phyloP scores from a whole-genome alignment of 2,888 invertebrate species.

The Spialia ferax region DNA sequence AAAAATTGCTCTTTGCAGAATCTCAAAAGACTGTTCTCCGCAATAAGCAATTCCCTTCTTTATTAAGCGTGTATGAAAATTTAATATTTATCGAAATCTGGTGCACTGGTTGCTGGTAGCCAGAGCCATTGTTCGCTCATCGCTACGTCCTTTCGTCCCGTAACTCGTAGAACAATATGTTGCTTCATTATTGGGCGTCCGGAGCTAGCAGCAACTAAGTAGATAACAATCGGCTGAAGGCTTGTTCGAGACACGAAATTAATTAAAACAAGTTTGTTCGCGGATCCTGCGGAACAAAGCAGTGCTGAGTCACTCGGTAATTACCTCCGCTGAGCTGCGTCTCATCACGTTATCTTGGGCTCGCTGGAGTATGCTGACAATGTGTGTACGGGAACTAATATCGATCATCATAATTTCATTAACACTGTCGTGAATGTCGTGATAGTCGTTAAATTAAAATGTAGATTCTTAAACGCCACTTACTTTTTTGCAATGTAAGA shows the following conservation, averaged over 20 bases:
- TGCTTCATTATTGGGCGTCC: slow-evolving; percentile 80
- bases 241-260: slow-evolving; percentile 87
- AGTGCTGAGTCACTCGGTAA: slow-evolving; percentile 85
- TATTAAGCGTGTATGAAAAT: background rate
- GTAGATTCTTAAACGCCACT: background rate
- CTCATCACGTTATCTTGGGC: slow-evolving; percentile 75
- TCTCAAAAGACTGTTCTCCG: too few species aligned
- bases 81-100: background rate
- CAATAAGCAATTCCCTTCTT: background rate
- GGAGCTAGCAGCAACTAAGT: slow-evolving; percentile 84
- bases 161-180: slow-evolving; percentile 69
- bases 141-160: slow-evolving; percentile 46
- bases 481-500: background rate
- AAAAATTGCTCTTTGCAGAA: too few species aligned
- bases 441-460: background rate
- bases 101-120: background rate
- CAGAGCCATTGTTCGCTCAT: slow-evolving; percentile 44
- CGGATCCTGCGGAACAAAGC: slow-evolving; percentile 85
- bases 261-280: slow-evolving; percentile 87
- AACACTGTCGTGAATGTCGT: background rate
- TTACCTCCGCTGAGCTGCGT: slow-evolving; percentile 76
- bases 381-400: slow-evolving; percentile 25
- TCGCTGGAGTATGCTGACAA: slow-evolving; percentile 58
- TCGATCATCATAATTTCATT: slow-evolving; percentile 28
- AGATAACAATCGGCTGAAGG: slow-evolving; percentile 85